A percentile compares a stretch with the other conserved stretches of the same genome.
phyloP scores from a whole-genome alignment of 2,113 vertebrate species.

The Rostratula benghalensis region DNA sequence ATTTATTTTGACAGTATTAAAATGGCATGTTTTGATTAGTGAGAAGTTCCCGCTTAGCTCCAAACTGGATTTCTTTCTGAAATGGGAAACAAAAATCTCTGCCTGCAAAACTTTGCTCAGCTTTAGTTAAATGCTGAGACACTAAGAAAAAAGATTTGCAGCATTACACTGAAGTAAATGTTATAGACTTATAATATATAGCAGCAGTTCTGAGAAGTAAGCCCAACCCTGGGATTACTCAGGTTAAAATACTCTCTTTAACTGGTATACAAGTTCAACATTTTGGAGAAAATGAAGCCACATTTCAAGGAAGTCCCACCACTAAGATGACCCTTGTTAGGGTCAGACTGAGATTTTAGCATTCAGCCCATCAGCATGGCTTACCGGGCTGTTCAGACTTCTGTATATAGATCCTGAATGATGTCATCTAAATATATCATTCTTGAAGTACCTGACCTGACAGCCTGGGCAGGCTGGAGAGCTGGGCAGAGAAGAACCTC shows the following conservation, averaged over 20 bases:
- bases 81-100: not conserved
- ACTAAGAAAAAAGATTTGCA: not conserved
- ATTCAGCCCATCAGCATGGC: not conserved
- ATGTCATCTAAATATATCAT: not conserved
- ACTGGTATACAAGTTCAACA: not conserved
- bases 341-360: not conserved
- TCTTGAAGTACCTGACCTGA: not conserved
- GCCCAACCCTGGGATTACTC: not conserved
- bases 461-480: too few relatives aligned
- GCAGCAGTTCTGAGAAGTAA: not conserved
- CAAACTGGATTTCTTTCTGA: not conserved
- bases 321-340: not conserved
- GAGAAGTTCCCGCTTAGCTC: not conserved
- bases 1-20: slow-evolving; percentile 13
- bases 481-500: too few relatives aligned
- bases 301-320: not conserved
- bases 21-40: slow-evolving; percentile 33
- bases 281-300: not conserved
- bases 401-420: not conserved
- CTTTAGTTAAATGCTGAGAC: not conserved
- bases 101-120: not conserved
- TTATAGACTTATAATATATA: not conserved
- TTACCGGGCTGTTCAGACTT: not conserved
- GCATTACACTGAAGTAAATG: not conserved
- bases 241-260: not conserved